Base-by-base conservation (phyloP, 2,113 vertebrate species). In the Malurus alboscapulatus region DNA sequence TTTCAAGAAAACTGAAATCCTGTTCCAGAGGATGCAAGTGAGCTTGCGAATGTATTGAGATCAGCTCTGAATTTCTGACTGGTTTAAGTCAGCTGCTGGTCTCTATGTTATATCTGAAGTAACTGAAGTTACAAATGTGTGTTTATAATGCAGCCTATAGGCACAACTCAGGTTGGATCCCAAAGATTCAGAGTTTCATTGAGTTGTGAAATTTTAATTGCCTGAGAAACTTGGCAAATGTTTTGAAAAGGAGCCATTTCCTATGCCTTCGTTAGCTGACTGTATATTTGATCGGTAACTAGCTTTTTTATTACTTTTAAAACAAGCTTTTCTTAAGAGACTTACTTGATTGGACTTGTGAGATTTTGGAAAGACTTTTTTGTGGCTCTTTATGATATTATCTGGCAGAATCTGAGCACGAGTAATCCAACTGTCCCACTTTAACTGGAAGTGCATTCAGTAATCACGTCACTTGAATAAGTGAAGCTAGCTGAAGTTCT, bases 391-490 rank as follows among this genome's bases (percentile, higher is more conserved):
- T 54, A 48, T 57, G n/a, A 68, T 58, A 71, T 91, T 94, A 81
- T 13, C 59, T 94, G 75, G 15, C 88, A 92, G 73, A 93, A 88
- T 75, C 75, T 40, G 47, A 90, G 79, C 59, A 25, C 81, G 77
- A 95, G 36, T 92, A 96, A 93, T 95, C 57, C 58, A 92, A 1
- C 92, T 96, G 68, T 94, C 93, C 90, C 20, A 36, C 47, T 96
- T 91, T n/a, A 91, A 82, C 72, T 94, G 72, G 45, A 96, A 79
- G 42, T 63, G 14, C 47, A 40, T 76, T 94, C 80, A 93, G 88
- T 95, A 97, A 96, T 96, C 90, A 71, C 18, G 67, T 78, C 83
- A 93, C 50, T 78, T 94, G 89, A 47, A 80, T 55, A 89, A 96
- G 82, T 87, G 73, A 95, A 84, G 55, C 72, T 87, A 71, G 32